A percentile compares a stretch with the other conserved stretches of the same genome.
Evolutionary conservation across 2,113 vertebrate genomes (phyloP).

Genomic region (Oryzias celebensis): DNA sequence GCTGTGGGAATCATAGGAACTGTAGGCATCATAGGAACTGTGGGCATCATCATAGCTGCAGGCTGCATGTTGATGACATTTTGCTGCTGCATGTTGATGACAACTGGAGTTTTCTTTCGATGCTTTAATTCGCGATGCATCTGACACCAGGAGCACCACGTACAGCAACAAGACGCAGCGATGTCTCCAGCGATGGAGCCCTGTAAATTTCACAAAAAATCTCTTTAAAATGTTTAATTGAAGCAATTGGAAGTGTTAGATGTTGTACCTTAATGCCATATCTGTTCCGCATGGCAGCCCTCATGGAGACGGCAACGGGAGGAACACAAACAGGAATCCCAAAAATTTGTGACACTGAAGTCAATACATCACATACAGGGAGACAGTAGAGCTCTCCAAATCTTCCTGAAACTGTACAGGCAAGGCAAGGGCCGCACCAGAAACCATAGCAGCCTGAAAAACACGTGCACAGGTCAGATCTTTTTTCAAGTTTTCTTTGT

Average conservation of each 20-base stretch:
- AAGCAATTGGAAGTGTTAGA: not conserved
- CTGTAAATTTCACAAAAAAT: constrained; percentile 6
- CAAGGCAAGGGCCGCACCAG: constrained; percentile 48
- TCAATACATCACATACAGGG: constrained; percentile 36
- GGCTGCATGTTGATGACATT: constrained; percentile 30
- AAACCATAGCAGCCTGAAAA: constrained; percentile 57
- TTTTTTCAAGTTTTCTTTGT: too few species aligned
- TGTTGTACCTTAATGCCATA: constrained; percentile 40
- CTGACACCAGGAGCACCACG: constrained; percentile 57
- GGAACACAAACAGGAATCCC: constrained; percentile 25
- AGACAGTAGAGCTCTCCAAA: constrained; percentile 27
- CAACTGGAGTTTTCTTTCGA: not conserved
- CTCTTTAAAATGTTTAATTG: not conserved
- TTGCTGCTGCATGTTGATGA: constrained; percentile 28
- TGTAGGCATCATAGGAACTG: not conserved
- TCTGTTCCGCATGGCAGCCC: constrained; percentile 45
- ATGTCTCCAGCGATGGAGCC: constrained; percentile 51
- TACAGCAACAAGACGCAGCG: constrained; percentile 32
- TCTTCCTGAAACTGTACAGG: constrained; percentile 24
- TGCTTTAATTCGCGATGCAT: constrained; percentile 49
- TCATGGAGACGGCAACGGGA: constrained; percentile 15
- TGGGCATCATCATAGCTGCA: not conserved
- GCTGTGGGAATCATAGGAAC: not conserved
- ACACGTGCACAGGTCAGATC: not conserved
- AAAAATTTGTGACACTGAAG: not conserved